A percentile compares a stretch with the other conserved stretches of the same genome.
Evolutionary conservation across 2,797 vertebrate genomes (phyloP).

Genomic region (Siniperca obscura): DNA sequence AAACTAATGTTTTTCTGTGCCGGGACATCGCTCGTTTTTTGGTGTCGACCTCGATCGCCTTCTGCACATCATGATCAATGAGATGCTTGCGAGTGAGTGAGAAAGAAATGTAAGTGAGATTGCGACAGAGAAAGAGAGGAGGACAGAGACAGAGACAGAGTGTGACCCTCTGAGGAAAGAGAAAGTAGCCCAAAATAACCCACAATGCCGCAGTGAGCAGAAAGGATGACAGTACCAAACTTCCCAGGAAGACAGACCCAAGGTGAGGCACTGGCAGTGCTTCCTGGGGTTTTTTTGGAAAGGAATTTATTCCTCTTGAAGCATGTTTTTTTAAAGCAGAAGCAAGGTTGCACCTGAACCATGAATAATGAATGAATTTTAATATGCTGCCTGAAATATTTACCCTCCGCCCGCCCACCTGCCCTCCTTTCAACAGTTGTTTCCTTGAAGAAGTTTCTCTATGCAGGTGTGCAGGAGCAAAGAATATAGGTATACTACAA

Average conservation of each 20-base stretch:
- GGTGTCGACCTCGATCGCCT: neutral
- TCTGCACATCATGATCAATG: neutral
- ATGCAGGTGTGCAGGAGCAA: slow-evolving; percentile 31
- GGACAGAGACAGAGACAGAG: neutral
- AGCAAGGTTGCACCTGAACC: slow-evolving; percentile 59
- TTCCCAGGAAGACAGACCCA: neutral
- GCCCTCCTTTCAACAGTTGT: slow-evolving; percentile 46
- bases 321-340: slow-evolving; percentile 20
- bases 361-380: slow-evolving; percentile 70
- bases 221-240: neutral
- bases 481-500: neutral
- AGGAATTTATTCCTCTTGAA: slow-evolving; percentile 39
- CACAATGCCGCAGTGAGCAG: neutral
- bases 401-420: slow-evolving; percentile 43
- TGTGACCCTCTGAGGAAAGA: neutral
- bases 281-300: neutral
- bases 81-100: neutral
- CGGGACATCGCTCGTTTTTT: no score
- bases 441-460: slow-evolving; percentile 50
- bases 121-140: neutral
- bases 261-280: neutral
- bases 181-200: neutral
- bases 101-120: neutral
- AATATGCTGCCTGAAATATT: slow-evolving; percentile 66
- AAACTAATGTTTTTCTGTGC: neutral